Conservation (phyloP, 2,797 vertebrate genomes). For the Semaprochilodus insignis region DNA sequence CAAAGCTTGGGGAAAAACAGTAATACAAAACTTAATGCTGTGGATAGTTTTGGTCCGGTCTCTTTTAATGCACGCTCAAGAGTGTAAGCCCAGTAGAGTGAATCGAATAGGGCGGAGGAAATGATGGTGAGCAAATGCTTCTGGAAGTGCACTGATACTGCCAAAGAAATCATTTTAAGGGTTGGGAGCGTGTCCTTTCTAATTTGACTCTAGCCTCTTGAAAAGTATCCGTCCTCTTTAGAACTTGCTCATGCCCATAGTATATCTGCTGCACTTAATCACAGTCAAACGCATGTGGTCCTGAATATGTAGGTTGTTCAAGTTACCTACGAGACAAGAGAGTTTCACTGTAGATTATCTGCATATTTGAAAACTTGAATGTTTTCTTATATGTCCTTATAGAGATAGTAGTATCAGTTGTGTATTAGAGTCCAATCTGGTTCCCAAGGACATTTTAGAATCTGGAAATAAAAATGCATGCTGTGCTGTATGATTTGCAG, state of each 20-base stretch:
- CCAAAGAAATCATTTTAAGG: slow-evolving; percentile 55
- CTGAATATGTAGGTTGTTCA: background rate
- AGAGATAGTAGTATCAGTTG: background rate
- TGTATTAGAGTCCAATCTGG: too few species aligned
- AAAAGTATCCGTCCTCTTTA: slow-evolving; percentile 42
- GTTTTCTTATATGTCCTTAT: background rate
- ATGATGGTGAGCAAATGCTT: slow-evolving; percentile 66
- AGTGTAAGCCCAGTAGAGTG: slow-evolving; percentile 47
- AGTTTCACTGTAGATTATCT: background rate
- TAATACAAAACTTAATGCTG: slow-evolving; percentile 46
- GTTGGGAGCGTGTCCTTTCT: slow-evolving; percentile 52
- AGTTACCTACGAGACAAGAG: background rate
- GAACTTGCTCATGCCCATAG: slow-evolving; percentile 39
- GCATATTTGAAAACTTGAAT: background rate
- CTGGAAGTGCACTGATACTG: slow-evolving; percentile 59
- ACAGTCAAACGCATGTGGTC: background rate
- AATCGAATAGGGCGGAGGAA: slow-evolving; percentile 67
- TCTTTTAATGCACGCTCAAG: slow-evolving; percentile 7
- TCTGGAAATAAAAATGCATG: too few species aligned
- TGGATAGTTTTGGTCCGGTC: slow-evolving; percentile 20
- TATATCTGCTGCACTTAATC: background rate
- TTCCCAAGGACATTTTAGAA: too few species aligned
- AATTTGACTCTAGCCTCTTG: slow-evolving; percentile 44
- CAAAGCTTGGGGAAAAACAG: slow-evolving; percentile 45
- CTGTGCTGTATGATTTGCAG: too few species aligned